Evolutionary conservation across 2,113 vertebrate species (phyloP).

Genomic region (Seriola aureovittata): DNA sequence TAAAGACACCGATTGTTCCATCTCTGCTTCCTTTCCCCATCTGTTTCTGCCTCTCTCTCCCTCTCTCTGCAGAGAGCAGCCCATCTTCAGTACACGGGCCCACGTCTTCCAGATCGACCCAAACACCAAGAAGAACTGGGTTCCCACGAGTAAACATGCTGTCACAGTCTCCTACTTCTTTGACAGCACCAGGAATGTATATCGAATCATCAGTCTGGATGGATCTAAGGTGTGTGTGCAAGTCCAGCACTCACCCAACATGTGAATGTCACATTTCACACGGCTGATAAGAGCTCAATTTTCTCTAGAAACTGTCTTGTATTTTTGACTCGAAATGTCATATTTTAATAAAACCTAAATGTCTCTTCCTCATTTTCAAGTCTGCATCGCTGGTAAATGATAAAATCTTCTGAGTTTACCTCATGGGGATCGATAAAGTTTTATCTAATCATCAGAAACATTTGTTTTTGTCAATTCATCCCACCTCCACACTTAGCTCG

Average conservation of each 20-base stretch:
- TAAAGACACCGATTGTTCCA: neutral
- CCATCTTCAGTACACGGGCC: constrained; percentile 97
- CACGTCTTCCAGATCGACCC: constrained; percentile 99
- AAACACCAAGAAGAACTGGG: constrained; percentile 99
- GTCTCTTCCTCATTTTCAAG: too few species aligned
- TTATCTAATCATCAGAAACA: neutral
- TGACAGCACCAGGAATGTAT: constrained; percentile 96
- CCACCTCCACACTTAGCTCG: neutral
- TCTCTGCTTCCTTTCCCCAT: neutral
- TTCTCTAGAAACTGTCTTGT: too few species aligned
- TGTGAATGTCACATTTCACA: too few species aligned
- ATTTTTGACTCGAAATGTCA: too few species aligned
- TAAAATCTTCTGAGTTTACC: neutral
- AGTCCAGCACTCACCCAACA: neutral
- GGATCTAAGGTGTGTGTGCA: constrained; percentile 90
- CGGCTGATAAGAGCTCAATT: too few species aligned
- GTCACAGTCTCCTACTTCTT: constrained; percentile 99
- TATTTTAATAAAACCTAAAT: too few species aligned
- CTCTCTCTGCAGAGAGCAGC: constrained; percentile 90
- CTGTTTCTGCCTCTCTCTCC: neutral
- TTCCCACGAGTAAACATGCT: constrained; percentile 96
- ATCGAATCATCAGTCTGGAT: constrained; percentile 98
- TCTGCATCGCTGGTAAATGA: too few species aligned
- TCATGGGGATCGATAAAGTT: neutral
- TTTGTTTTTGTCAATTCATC: neutral